Evolutionary conservation across 2,113 vertebrate species (phyloP).

Genomic region (Scopus umbretta): DNA sequence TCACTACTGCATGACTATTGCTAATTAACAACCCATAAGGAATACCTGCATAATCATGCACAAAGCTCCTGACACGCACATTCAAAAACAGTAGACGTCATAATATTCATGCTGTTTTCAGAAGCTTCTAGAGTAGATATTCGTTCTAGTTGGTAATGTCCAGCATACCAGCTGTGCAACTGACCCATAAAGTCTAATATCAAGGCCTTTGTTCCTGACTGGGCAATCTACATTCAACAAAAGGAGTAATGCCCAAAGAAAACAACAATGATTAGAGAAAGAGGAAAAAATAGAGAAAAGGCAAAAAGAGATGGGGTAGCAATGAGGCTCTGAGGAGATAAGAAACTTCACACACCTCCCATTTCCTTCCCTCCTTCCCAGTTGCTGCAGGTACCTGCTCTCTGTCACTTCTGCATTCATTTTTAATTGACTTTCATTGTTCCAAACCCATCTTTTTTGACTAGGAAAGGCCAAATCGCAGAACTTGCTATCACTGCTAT

Average conservation of each 20-base stretch:
- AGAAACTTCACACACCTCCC: neutral
- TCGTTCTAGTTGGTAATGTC: neutral
- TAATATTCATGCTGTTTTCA: accelerated
- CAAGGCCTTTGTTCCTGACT: neutral
- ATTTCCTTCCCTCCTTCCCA: neutral
- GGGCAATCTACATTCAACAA: neutral
- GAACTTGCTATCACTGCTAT: neutral
- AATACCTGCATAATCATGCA: accelerated
- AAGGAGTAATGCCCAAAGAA: neutral
- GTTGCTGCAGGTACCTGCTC: neutral
- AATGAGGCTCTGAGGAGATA: neutral
- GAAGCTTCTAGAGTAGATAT: neutral
- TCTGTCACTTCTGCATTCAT: neutral
- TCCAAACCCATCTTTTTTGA: neutral
- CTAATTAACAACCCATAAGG: neutral
- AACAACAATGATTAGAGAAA: neutral
- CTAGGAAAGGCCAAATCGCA: neutral
- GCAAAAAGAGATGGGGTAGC: neutral
- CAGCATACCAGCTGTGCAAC: neutral
- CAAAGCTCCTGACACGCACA: neutral
- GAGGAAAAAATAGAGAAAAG: neutral
- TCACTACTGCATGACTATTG: neutral
- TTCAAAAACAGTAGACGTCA: neutral
- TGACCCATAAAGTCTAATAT: neutral
- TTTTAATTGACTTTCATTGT: neutral